A percentile compares a stretch with the other conserved stretches of the same genome.
Evolutionary conservation across 2,797 vertebrate genomes (phyloP).

Genomic region (Trematomus bernacchii): DNA sequence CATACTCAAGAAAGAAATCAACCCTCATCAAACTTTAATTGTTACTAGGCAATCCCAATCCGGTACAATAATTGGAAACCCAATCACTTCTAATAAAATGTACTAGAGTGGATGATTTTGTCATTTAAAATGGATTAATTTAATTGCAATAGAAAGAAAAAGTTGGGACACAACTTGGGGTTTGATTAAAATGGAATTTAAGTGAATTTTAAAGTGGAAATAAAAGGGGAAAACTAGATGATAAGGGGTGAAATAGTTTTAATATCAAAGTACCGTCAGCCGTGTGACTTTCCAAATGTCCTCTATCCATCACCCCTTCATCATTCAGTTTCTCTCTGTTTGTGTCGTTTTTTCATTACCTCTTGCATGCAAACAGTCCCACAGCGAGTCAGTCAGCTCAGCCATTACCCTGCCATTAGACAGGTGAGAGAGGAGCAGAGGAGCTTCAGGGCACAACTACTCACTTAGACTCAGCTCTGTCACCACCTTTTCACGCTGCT

Average conservation of each 20-base stretch:
- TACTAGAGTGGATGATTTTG: neutral
- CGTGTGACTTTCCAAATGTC: neutral
- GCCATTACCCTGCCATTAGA: conserved; percentile 68
- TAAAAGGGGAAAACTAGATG: neutral
- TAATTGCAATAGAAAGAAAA: neutral
- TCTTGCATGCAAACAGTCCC: conserved; percentile 21
- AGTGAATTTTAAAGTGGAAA: neutral
- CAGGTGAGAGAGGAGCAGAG: conserved; percentile 53
- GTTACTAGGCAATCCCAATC: neutral
- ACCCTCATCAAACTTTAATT: neutral
- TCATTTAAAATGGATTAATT: neutral
- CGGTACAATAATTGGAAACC: neutral
- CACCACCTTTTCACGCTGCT: conserved; percentile 59
- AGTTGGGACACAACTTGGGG: too few species aligned
- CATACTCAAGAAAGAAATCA: neutral
- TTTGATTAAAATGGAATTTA: neutral
- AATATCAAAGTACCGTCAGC: neutral
- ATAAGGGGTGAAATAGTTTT: neutral
- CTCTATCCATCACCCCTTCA: neutral
- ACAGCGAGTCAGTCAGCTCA: conserved; percentile 30
- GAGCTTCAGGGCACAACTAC: conserved; percentile 55
- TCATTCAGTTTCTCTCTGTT: conserved; percentile 1
- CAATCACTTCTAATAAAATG: neutral
- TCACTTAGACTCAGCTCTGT: conserved; percentile 64
- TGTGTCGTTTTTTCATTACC: conserved; percentile 14